Percentiles rank a stretch among this genome's conserved stretches.
phyloP scores from a whole-genome alignment of 2,797 vertebrate genomes.

The Limnodromus scolopaceus region DNA sequence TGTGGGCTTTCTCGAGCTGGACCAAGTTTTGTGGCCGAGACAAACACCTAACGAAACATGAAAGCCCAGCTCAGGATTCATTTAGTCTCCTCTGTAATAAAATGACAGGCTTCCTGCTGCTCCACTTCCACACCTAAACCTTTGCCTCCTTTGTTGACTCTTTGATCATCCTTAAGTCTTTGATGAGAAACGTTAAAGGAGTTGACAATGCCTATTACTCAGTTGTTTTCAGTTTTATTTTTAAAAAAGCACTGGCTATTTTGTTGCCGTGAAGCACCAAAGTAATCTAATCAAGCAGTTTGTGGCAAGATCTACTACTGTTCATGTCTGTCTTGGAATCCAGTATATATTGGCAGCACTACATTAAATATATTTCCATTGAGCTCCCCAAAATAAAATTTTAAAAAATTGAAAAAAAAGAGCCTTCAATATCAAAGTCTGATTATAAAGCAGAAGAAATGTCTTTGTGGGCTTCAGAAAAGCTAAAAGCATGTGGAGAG shows the following conservation, averaged over 20 bases:
- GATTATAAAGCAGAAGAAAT: neutral
- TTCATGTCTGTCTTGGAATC: neutral
- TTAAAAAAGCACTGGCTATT: neutral
- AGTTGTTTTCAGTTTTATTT: neutral
- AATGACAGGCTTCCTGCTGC: neutral
- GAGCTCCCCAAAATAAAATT: neutral
- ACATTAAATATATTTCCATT: neutral
- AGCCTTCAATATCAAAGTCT: neutral
- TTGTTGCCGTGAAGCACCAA: neutral
- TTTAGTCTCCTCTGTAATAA: neutral
- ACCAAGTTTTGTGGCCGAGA: neutral
- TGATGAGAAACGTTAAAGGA: neutral
- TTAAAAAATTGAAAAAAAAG: neutral
- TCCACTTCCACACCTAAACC: neutral
- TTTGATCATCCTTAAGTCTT: neutral
- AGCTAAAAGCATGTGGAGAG: neutral
- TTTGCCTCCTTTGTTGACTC: neutral
- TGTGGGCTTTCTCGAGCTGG: neutral
- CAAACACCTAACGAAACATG: neutral
- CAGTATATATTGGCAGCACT: neutral
- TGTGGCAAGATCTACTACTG: neutral
- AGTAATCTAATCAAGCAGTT: neutral
- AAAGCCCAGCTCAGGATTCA: neutral
- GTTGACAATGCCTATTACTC: neutral
- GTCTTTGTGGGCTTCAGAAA: neutral